Percentiles rank a stretch among this genome's conserved stretches.
These are phyloP conservation scores for Drosophila tsacasi DNA, from an alignment of 1,140 invertebrate genomes.

Conservation along the genomic window DNA sequence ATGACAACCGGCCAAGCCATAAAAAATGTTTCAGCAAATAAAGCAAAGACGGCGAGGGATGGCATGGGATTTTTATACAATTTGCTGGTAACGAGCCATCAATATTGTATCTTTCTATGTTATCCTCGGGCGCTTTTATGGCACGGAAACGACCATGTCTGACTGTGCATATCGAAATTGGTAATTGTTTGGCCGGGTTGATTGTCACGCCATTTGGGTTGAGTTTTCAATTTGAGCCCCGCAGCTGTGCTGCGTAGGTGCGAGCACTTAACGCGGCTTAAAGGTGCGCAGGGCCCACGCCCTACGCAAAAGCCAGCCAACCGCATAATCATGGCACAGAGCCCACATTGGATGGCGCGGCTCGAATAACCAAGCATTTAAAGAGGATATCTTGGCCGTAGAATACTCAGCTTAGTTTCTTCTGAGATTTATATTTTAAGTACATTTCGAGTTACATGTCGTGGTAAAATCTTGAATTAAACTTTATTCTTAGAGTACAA, in stretches of 20 bases:
- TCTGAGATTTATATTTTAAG: not conserved
- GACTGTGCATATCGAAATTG: constrained; percentile 57
- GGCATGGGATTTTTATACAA: constrained; percentile 60
- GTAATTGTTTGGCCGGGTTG: constrained; percentile 55
- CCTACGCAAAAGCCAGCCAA: constrained; percentile 38
- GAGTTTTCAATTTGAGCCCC: constrained; percentile 59
- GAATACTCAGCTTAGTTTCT: not conserved
- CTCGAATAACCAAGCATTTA: constrained; percentile 21
- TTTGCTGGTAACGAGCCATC: constrained; percentile 61
- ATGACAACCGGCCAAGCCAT: constrained; percentile 43
- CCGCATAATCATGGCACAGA: constrained; percentile 47
- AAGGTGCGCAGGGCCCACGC: constrained; percentile 4
- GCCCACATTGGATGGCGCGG: constrained; percentile 43
- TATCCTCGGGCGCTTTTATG: constrained; percentile 53
- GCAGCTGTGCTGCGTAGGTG: constrained; percentile 47
- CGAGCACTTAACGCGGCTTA: constrained; percentile 58
- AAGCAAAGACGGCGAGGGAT: constrained; percentile 32
- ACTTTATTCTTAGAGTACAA: not conserved
- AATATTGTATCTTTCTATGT: constrained; percentile 58
- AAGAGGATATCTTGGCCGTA: not conserved
- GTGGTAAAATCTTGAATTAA: not conserved
- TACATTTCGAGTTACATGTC: not conserved
- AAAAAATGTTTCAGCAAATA: constrained; percentile 58
- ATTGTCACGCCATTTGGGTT: constrained; percentile 50
- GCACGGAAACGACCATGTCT: constrained; percentile 57